Percentiles rank a stretch among this genome's conserved stretches.
Conservation (phyloP, 2,113 vertebrate genomes). For the Hylia prasina region DNA sequence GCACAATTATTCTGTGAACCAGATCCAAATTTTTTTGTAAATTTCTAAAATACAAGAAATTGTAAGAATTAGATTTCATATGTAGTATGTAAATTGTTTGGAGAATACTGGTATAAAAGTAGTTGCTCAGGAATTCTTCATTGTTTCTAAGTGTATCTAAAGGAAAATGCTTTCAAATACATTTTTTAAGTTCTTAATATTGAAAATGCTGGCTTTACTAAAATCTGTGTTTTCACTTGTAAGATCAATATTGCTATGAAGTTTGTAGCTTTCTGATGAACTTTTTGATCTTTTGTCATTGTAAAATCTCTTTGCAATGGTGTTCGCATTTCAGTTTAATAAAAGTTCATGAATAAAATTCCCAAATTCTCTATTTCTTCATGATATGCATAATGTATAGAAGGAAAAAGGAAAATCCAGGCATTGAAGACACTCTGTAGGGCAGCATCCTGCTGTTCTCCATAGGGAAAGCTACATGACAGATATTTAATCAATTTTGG, state of each 20-base stretch:
- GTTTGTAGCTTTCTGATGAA: conserved; percentile 11
- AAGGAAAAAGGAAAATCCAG: not conserved
- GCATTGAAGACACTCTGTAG: not conserved
- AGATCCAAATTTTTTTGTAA: conserved; percentile 12
- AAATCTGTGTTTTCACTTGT: conserved; percentile 21
- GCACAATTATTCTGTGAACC: conserved; percentile 30
- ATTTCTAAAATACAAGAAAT: conserved; percentile 6
- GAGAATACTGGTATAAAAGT: conserved; percentile 47
- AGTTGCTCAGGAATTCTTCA: conserved; percentile 55
- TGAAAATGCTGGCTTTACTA: conserved; percentile 30
- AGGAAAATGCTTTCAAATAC: conserved; percentile 31
- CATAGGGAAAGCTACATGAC: fast-evolving
- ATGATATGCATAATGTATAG: not conserved
- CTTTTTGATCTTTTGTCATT: conserved; percentile 27
- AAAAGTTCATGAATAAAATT: conserved; percentile 53
- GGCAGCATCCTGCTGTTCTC: not conserved
- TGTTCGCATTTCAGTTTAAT: conserved; percentile 47
- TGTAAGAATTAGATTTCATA: not conserved
- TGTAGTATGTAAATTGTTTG: not conserved
- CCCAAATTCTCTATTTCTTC: not conserved
- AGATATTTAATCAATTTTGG: not conserved
- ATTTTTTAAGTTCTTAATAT: conserved; percentile 44
- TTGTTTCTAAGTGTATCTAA: conserved; percentile 47
- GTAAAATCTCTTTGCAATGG: conserved; percentile 34
- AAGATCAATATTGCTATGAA: conserved; percentile 37